Conservation (phyloP, 2,888 invertebrate species). For the Ennomos quercinarius region DNA sequence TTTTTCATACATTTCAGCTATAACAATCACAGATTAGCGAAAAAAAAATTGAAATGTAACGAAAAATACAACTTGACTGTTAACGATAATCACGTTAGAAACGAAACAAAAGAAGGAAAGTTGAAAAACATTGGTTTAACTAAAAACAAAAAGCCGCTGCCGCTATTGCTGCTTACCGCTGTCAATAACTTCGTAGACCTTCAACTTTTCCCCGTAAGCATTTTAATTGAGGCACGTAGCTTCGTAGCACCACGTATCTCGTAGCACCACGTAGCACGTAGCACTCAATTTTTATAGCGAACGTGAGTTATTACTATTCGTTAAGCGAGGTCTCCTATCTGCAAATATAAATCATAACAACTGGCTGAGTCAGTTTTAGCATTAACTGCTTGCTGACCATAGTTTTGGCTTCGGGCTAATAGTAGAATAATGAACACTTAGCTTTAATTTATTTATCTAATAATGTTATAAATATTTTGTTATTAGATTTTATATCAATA, state of each 20-base stretch:
- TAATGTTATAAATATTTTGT: too few relatives aligned
- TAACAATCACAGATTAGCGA: too few relatives aligned
- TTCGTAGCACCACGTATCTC: slow-evolving; percentile 7
- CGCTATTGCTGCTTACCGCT: too few relatives aligned
- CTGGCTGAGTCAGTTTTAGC: not conserved
- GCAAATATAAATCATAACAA: not conserved
- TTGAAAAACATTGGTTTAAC: too few relatives aligned
- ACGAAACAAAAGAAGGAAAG: too few relatives aligned
- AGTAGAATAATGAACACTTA: not conserved
- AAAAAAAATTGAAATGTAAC: too few relatives aligned
- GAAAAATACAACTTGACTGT: too few relatives aligned
- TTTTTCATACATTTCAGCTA: too few relatives aligned
- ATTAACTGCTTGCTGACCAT: not conserved
- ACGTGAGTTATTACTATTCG: slow-evolving; percentile 8
- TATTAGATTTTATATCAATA: too few relatives aligned
- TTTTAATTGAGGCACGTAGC: slow-evolving; percentile 7
- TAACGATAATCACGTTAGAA: too few relatives aligned
- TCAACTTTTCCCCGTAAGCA: not conserved
- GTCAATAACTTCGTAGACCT: slow-evolving; percentile 2
- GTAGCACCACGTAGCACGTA: slow-evolving; percentile 4
- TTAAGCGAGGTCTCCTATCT: slow-evolving; percentile 4
- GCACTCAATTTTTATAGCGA: slow-evolving; percentile 8
- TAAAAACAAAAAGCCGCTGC: not conserved
- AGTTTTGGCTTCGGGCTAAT: not conserved
- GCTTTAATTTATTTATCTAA: too few relatives aligned